Base-by-base conservation (phyloP, 2,797 vertebrate species). In the Tinamus major region DNA sequence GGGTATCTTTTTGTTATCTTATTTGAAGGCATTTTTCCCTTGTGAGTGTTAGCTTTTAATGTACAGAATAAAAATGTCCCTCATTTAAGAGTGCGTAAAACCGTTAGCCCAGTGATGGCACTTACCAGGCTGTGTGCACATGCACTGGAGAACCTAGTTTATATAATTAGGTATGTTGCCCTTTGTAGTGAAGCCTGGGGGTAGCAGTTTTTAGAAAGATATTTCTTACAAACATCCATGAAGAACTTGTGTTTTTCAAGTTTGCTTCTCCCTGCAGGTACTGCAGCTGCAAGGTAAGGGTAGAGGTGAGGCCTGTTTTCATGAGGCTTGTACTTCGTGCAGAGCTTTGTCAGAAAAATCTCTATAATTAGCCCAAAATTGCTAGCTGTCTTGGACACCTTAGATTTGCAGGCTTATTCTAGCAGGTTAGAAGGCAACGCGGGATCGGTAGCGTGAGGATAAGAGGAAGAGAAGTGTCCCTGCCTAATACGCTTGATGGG, bases 31-130 rank as follows among this genome's bases (percentile, higher is more conserved):
- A 39, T 81, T 78, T 65, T 64, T 72, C 87, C 35, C 8, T 44
- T 9, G 20, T 96, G 84, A 86, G 33, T 77, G 1, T 76, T 70
- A 79, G 55, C 35, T 89, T 96, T 90, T 90, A 53, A 80, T 94
- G 67, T 68, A 68, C 89, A 79, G 61, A 85, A 79, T 93, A 51
- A 79, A 96, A 89, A 35, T 64, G 81, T 63, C 74, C 86, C 64
- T 93, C 51, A 53, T 80, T 95, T 95, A 79, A 91, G 95, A 92
- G 67, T 35, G 16, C 51, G 27, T 33, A 55, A 55, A 92, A 58
- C 35, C 89, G 4, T 85, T 92, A 69, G 12, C 44, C 49, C 42
- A 29, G 10, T 48, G 27, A 41, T 6, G 44, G 74, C 23, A 39
- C 16, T 61, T 64, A 49, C 10, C 27, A 48, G 88, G 80, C 58